Percentiles rank a stretch among this genome's conserved stretches.
Evolutionary conservation across 2,888 invertebrate genomes (phyloP).

Genomic region (Rotaria socialis): DNA sequence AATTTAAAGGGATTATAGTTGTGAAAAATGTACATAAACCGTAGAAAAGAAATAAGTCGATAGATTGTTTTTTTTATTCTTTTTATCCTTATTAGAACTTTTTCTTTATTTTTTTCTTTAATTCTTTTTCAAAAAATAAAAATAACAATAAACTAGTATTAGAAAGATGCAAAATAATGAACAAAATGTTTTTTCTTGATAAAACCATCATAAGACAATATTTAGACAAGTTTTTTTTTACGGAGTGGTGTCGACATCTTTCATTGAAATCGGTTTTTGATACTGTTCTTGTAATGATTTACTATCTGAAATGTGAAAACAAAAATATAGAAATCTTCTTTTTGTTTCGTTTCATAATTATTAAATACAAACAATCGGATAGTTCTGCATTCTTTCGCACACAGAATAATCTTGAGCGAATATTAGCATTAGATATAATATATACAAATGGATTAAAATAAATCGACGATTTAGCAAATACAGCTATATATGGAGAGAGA

Average conservation of each 20-base stretch:
- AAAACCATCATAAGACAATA: no score
- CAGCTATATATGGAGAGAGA: neutral
- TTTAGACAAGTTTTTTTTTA: no score
- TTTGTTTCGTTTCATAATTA: neutral
- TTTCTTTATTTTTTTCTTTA: neutral
- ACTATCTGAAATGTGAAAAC: neutral
- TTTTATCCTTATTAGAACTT: neutral
- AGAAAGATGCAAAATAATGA: no score
- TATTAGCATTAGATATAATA: neutral
- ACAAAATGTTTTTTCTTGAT: no score
- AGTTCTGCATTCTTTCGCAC: neutral
- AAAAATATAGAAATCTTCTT: neutral
- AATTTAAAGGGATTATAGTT: constrained; percentile 45
- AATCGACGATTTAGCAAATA: constrained; percentile 28
- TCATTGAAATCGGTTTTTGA: neutral
- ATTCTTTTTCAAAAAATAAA: neutral
- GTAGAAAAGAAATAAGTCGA: neutral
- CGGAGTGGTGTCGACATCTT: neutral
- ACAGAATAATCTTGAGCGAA: neutral
- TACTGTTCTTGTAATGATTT: neutral
- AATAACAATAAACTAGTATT: neutral
- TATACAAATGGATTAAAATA: constrained; percentile 21
- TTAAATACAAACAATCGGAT: neutral
- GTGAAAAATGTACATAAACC: constrained; percentile 39
- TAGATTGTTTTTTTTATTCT: neutral